A percentile compares a stretch with the other conserved stretches of the same genome.
These are phyloP conservation scores for Cololabis saira DNA, from an alignment of 2,113 vertebrate genomes.

Conservation along the genomic window DNA sequence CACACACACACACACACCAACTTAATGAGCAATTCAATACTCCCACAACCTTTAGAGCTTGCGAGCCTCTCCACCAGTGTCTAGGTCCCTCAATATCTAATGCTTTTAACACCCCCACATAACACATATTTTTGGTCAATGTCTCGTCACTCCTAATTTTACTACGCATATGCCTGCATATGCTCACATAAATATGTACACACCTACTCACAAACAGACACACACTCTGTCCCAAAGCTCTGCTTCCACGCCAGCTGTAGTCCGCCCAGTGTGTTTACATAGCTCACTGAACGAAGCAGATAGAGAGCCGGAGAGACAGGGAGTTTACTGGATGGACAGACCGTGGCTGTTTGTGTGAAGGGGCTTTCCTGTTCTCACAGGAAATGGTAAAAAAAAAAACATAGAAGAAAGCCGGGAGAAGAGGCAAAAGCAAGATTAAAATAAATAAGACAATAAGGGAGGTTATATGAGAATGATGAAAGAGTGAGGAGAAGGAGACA, in stretches of 20 bases:
- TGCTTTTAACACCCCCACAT: constrained; percentile 35
- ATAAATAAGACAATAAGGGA: constrained; percentile 40
- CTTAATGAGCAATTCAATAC: constrained; percentile 70
- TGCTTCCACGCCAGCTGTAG: constrained; percentile 65
- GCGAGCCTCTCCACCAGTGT: constrained; percentile 37
- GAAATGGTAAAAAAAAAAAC: constrained; percentile 47
- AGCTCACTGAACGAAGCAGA: constrained; percentile 58
- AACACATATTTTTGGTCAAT: constrained; percentile 45
- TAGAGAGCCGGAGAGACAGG: constrained; percentile 14
- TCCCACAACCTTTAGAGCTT: constrained; percentile 50
- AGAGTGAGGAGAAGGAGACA: constrained; percentile 18
- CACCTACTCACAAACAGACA: constrained; percentile 49
- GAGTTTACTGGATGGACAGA: constrained; percentile 41
- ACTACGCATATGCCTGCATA: constrained; percentile 37
- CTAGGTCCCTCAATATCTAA: constrained; percentile 46
- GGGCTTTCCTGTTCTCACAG: constrained; percentile 66
- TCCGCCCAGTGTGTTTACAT: constrained; percentile 70
- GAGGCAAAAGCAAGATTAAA: constrained; percentile 38
- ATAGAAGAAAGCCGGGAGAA: constrained; percentile 33
- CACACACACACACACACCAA: constrained; percentile 18
- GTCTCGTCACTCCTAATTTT: constrained; percentile 51
- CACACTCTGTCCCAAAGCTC: constrained; percentile 58
- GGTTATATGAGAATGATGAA: constrained; percentile 13
- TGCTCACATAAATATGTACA: constrained; percentile 55
- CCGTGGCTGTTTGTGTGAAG: constrained; percentile 49